Conservation (phyloP, 2,797 vertebrate genomes). For the Sparus aurata region DNA sequence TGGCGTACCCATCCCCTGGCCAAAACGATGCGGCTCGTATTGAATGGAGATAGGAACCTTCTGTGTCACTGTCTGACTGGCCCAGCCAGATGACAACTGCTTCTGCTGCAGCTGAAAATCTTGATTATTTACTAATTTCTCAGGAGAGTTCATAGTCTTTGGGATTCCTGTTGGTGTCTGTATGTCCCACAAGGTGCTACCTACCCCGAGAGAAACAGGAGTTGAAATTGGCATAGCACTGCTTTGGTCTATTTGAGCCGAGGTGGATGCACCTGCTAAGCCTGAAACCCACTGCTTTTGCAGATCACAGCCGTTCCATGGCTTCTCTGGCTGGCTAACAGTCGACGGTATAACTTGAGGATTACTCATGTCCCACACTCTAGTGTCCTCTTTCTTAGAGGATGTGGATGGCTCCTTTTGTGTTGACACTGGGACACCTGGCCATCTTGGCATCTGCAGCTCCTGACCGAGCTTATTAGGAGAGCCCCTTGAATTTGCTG, state of each 20-base stretch:
- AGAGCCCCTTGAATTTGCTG: constrained; percentile 67
- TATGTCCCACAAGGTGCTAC: constrained; percentile 76
- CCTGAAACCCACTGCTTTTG: constrained; percentile 73
- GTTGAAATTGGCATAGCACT: constrained; percentile 65
- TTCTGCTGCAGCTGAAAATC: constrained; percentile 80
- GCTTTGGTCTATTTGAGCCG: constrained; percentile 78
- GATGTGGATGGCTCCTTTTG: constrained; percentile 63
- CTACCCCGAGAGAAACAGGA: constrained; percentile 65
- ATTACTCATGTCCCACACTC: constrained; percentile 65
- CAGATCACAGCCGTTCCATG: constrained; percentile 71
- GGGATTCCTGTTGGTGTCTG: constrained; percentile 74
- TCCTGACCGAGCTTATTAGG: constrained; percentile 67
- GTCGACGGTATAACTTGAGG: constrained; percentile 65
- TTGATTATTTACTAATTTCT: constrained; percentile 73
- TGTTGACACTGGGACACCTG: constrained; percentile 47
- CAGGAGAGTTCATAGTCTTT: constrained; percentile 74
- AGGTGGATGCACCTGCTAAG: constrained; percentile 62
- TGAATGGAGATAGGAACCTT: constrained; percentile 81
- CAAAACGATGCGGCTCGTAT: constrained; percentile 78
- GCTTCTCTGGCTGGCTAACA: constrained; percentile 75
- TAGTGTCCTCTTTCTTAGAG: constrained; percentile 74
- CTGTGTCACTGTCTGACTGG: constrained; percentile 64
- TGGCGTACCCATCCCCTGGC: constrained; percentile 75
- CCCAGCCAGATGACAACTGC: constrained; percentile 73
- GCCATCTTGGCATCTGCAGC: constrained; percentile 73